A percentile compares a stretch with the other conserved stretches of the same genome.
These are phyloP conservation scores for Cerastis leucographa DNA, from an alignment of 2,888 invertebrate species.

Conservation along the genomic window DNA sequence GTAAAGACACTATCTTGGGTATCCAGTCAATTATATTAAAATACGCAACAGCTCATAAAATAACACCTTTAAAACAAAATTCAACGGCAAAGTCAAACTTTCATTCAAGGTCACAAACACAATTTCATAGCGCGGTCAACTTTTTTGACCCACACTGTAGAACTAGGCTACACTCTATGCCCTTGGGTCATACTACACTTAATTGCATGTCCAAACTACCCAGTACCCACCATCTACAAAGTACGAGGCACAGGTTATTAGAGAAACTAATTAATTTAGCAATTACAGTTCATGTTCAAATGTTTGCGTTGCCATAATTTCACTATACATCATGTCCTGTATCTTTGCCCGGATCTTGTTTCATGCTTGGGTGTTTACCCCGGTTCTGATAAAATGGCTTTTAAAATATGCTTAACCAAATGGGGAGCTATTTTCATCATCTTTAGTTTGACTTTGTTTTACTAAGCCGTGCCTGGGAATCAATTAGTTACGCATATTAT, in stretches of 20 bases:
- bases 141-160: conserved; percentile 3
- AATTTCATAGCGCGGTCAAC: background rate
- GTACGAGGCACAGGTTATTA: conserved; percentile 53
- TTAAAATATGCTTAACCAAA: background rate
- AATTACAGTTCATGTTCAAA: conserved; percentile 52
- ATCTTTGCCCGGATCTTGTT: conserved; percentile 40
- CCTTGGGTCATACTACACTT: conserved; percentile 34
- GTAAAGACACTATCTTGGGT: background rate
- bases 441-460: background rate
- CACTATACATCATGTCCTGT: conserved; percentile 44
- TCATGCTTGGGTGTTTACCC: conserved; percentile 21
- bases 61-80: conserved; percentile 7
- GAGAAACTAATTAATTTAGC: conserved; percentile 59
- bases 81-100: conserved; percentile 9
- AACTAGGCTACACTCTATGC: conserved; percentile 28
- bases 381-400: conserved; percentile 28
- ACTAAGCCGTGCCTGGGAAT: background rate
- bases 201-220: conserved; percentile 52
- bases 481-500: background rate
- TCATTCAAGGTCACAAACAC: background rate
- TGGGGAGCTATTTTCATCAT: background rate
- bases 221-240: conserved; percentile 32
- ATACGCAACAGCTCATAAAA: background rate
- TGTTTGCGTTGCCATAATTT: conserved; percentile 50
- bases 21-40: background rate